These are phyloP conservation scores for Diachasma alloeum DNA, from an alignment of 1,140 invertebrate genomes.

Conservation along the genomic window DNA sequence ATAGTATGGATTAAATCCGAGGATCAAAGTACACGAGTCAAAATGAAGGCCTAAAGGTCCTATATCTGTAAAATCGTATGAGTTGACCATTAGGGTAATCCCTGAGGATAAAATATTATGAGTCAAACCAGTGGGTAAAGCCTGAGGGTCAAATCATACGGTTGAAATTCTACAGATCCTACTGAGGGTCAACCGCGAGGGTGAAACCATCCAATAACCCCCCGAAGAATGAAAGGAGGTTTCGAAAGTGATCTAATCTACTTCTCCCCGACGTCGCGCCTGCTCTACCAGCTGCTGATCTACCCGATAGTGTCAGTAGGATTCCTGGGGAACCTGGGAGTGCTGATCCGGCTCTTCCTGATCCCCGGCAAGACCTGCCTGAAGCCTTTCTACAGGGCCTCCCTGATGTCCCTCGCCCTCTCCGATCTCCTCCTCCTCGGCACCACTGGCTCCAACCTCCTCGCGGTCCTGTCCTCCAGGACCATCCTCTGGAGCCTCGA, in stretches of 20 bases:
- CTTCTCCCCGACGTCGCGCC: neutral
- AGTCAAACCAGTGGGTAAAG: no score
- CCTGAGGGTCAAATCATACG: no score
- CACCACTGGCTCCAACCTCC: conserved; percentile 36
- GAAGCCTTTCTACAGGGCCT: conserved; percentile 39
- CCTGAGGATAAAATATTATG: no score
- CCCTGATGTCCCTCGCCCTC: conserved; percentile 39
- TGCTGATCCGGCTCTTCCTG: conserved; percentile 37
- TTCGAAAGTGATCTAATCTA: neutral
- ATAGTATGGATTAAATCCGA: no score
- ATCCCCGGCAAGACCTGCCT: conserved; percentile 27
- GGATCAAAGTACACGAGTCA: no score
- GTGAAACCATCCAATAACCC: no score
- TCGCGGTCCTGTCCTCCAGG: conserved; percentile 19
- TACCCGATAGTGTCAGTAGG: conserved; percentile 42
- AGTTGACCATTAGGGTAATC: no score
- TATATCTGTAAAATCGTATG: no score
- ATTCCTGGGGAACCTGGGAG: conserved; percentile 37
- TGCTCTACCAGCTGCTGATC: conserved; percentile 38
- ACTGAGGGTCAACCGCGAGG: no score
- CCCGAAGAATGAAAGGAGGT: neutral
- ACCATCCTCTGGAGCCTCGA: conserved; percentile 41
- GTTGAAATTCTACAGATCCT: no score
- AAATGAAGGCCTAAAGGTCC: no score
- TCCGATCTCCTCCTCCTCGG: conserved; percentile 40